phyloP scores from a whole-genome alignment of 2,797 vertebrate genomes.

The Diceros bicornis region DNA sequence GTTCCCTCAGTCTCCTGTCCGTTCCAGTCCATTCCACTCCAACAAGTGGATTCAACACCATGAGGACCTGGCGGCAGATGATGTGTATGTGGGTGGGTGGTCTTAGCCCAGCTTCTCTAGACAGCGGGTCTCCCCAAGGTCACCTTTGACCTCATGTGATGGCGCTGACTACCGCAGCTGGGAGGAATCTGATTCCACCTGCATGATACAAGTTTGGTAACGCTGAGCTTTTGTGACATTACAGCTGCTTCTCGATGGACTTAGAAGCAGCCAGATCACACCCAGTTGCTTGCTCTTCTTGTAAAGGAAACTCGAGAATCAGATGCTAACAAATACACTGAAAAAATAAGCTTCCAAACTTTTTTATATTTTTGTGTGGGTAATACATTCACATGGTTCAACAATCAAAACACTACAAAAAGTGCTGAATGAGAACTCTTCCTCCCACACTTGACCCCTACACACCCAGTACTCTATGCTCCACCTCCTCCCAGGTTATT shows the following conservation, averaged over 20 bases:
- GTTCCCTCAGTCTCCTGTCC: background rate
- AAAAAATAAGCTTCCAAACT: background rate
- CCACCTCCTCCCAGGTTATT: background rate
- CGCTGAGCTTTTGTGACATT: background rate
- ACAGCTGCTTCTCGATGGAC: background rate
- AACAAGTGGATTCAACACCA: background rate
- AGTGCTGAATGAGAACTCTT: background rate
- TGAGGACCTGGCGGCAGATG: background rate
- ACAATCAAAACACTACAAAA: background rate
- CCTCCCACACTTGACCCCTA: background rate
- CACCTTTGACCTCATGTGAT: accelerated
- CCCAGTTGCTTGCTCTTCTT: background rate
- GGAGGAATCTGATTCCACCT: background rate
- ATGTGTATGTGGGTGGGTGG: background rate
- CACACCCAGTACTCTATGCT: too few relatives aligned
- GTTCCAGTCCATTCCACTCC: background rate
- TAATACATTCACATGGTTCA: background rate
- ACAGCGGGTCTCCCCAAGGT: background rate
- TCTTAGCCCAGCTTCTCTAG: background rate
- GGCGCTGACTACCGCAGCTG: background rate
- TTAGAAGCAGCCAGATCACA: background rate
- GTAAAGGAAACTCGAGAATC: background rate
- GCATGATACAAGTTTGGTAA: background rate
- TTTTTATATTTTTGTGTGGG: background rate
- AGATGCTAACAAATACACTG: background rate